Evolutionary conservation across 2,113 vertebrate species (phyloP).

Genomic region (Isichthys henryi): DNA sequence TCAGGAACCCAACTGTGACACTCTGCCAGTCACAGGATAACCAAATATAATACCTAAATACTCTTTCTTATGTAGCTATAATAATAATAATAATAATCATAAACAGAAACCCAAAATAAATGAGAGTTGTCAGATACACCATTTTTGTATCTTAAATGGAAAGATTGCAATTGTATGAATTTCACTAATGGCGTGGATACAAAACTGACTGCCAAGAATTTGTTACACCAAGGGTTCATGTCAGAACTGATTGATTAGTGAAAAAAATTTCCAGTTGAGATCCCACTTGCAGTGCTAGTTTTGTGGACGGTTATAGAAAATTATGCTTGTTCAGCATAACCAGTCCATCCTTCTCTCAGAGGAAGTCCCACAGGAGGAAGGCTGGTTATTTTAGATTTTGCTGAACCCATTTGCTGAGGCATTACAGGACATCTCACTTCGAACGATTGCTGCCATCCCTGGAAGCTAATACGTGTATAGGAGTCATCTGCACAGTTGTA

Average conservation of each 20-base stretch:
- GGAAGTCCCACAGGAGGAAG: not conserved
- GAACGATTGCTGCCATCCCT: not conserved
- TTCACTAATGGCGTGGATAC: not conserved
- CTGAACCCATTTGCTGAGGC: not conserved
- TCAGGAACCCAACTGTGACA: not conserved
- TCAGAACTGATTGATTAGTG: not conserved
- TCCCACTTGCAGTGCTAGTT: not conserved
- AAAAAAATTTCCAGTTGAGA: not conserved
- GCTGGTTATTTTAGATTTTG: constrained; percentile 6
- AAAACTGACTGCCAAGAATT: not conserved
- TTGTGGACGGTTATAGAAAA: not conserved
- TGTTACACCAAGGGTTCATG: not conserved
- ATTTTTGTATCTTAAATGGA: not conserved
- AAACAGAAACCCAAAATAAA: not conserved
- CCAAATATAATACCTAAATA: not conserved
- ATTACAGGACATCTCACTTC: not conserved
- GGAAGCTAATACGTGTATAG: not conserved
- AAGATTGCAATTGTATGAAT: not conserved
- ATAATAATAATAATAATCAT: not conserved
- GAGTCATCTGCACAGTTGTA: constrained; percentile 6
- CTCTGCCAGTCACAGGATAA: not conserved
- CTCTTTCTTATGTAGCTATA: not conserved
- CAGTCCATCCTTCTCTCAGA: not conserved
- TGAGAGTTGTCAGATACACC: not conserved
- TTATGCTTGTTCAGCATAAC: constrained; percentile 12